Evolutionary conservation across 2,888 invertebrate genomes (phyloP), one percentile per base, ranked within the genome.

Genomic region (Drosophila lacicola): DNA sequence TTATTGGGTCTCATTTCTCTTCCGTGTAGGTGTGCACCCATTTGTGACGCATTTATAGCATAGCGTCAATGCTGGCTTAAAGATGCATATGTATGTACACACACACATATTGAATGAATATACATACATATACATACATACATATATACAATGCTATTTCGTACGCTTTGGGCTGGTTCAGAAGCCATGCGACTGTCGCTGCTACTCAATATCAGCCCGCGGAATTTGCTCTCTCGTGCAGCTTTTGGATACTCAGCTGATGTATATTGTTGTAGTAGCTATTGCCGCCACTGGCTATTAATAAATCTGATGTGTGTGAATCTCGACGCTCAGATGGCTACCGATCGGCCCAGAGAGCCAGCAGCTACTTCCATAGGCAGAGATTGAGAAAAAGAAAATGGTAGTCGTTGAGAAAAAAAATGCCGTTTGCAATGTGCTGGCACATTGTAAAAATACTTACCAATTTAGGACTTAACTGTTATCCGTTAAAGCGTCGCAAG

Each of bases 301-400:
- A 81, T 83, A 83, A 89, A 75, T 83, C 83, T 83, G 83, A 83
- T 83, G 83, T 87, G 78, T 88, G 67, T 83, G 70, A 77, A 88
- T 86, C 74, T 86, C 67, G 62, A 29, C 68, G 50, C 47, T 65
- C 68, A 39, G 58, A 60, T 54, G 53, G 50, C 44, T 63, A 50
- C 50, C 50, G 87, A 86, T 83, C 79, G 47, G 45, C 56, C 36
- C 29, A 47, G 37, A 79, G 60, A 62, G 42, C 61, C 36, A 67
- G 44, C 44, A 17, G 8, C 14, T 14, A 14, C 51, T 49, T 51
- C 42, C 42, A 21, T 46, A 39, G 36, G 34, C 37, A 13, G 10
- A 36, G 33, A 50, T 42, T 56, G 19, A 56, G 39, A 60, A 42
- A 55, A 29, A 17, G 44, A 49, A 50, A 19, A 45, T 8, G 29